Conservation (phyloP, 23 tunicate genomes). For the Oikopleura vanhoeffeni region DNA sequence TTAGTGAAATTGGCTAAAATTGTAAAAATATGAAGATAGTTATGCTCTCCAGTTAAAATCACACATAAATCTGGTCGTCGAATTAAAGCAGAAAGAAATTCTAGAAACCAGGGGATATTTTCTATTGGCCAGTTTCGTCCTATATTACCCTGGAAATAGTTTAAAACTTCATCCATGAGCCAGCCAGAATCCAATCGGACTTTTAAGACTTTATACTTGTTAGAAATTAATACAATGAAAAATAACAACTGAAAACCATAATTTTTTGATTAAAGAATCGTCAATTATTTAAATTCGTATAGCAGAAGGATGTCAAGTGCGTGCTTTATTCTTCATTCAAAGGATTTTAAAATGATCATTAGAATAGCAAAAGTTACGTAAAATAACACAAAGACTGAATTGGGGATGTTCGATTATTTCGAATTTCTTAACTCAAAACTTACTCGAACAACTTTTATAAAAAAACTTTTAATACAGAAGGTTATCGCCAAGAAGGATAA, state of each 20-base stretch:
- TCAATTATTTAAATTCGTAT: no score
- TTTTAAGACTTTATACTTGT: background rate
- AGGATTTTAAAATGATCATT: no score
- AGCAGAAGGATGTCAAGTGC: no score
- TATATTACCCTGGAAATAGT: background rate
- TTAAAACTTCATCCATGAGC: background rate
- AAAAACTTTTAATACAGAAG: no score
- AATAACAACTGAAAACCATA: background rate
- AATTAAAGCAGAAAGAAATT: background rate
- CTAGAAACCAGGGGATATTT: conserved; percentile 16
- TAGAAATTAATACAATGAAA: background rate
- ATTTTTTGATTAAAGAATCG: no score
- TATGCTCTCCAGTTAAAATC: background rate
- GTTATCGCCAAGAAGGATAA: no score
- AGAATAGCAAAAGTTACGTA: no score
- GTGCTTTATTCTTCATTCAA: no score
- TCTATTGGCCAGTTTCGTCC: conserved; percentile 2
- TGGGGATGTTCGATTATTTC: no score
- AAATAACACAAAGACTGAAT: no score
- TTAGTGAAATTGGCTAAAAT: background rate
- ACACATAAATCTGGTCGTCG: background rate
- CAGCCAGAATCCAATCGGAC: background rate
- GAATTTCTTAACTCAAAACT: no score
- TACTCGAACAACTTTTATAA: no score
- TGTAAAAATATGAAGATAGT: background rate